These are phyloP conservation scores for Thymelicus lineola DNA, from an alignment of 2,888 invertebrate species.

Conservation along the genomic window DNA sequence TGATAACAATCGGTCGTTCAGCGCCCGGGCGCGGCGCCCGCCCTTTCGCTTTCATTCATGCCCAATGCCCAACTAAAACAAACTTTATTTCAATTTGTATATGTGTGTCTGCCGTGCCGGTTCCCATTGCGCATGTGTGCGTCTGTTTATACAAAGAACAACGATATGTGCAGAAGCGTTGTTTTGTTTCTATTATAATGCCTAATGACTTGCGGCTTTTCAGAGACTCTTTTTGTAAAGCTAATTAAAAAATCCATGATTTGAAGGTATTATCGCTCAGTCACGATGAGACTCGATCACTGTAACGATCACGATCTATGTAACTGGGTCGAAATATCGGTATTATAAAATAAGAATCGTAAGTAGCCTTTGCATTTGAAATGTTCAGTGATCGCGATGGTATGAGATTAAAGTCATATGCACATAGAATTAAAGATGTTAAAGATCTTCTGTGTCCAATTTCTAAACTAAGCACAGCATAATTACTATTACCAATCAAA, in stretches of 20 bases:
- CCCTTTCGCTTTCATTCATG: slow-evolving; percentile 82
- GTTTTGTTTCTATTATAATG: slow-evolving; percentile 21
- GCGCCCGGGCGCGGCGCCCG: slow-evolving; percentile 41
- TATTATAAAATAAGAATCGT: no score
- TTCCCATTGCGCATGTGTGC: slow-evolving; percentile 72
- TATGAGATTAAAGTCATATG: no score
- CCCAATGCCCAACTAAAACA: slow-evolving; percentile 82
- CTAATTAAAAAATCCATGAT: no score
- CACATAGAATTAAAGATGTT: no score
- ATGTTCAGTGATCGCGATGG: no score
- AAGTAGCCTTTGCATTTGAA: no score
- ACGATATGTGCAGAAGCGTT: slow-evolving; percentile 18
- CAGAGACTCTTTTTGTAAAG: slow-evolving; percentile 19
- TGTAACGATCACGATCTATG: no score
- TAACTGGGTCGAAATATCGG: no score
- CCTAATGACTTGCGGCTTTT: slow-evolving; percentile 41
- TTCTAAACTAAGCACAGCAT: not conserved
- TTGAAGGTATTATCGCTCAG: no score
- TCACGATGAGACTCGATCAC: no score
- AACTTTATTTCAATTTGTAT: slow-evolving; percentile 82
- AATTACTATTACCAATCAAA: not conserved
- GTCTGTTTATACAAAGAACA: slow-evolving; percentile 61
- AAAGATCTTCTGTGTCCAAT: not conserved
- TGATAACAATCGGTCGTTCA: slow-evolving; percentile 66
- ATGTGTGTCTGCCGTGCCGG: slow-evolving; percentile 68